These are phyloP conservation scores for Chrysemys picta DNA, from an alignment of 2,113 vertebrate species.

Conservation along the genomic window DNA sequence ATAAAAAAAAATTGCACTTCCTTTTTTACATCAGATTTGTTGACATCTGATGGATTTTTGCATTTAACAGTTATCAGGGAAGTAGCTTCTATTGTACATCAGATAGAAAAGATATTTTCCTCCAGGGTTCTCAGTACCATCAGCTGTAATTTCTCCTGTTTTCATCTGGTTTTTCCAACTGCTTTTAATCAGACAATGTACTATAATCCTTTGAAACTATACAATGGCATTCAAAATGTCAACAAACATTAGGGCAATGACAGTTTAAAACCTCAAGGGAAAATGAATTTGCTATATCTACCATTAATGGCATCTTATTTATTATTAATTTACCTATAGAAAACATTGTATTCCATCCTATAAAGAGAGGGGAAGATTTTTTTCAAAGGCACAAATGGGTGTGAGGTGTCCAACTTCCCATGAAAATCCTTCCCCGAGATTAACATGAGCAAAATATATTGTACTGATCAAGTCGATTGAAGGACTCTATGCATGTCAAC, in stretches of 20 bases:
- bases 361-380: background rate
- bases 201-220: background rate
- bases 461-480: background rate
- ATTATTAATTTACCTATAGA: background rate
- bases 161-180: background rate
- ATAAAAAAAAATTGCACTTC: background rate
- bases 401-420: background rate
- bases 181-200: background rate
- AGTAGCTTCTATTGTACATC: background rate
- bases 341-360: background rate
- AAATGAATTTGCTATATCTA: background rate
- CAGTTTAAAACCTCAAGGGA: background rate
- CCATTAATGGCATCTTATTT: background rate
- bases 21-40: constrained; percentile 15
- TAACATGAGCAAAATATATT: background rate
- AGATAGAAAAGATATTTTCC: background rate
- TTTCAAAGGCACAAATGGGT: background rate
- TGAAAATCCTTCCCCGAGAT: background rate
- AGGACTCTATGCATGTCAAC: background rate
- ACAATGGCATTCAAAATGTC: background rate
- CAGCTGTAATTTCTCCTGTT: background rate
- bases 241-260: background rate
- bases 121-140: background rate
- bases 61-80: background rate
- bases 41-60: background rate